A percentile compares a stretch with the other conserved stretches of the same genome.
These are phyloP conservation scores for Procambarus clarkii DNA, from an alignment of 1,140 invertebrate genomes.

Conservation along the genomic window DNA sequence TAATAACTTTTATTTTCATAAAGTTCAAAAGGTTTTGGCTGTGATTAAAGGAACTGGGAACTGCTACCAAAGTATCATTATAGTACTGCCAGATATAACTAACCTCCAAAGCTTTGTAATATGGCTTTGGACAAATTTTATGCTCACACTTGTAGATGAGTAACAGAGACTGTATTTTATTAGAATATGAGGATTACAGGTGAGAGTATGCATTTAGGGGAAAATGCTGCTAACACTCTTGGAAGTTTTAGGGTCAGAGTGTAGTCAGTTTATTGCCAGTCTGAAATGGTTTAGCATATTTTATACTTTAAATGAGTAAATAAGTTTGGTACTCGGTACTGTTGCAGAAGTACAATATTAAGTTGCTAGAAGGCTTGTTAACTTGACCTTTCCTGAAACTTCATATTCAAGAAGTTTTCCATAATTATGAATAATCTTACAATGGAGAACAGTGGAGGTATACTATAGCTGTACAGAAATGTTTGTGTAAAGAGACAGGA, in stretches of 20 bases:
- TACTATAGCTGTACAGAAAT: background rate
- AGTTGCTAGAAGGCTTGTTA: background rate
- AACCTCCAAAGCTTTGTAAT: background rate
- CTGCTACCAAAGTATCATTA: slow-evolving; percentile 6
- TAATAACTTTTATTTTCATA: background rate
- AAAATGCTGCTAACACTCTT: background rate
- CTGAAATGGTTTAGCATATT: background rate
- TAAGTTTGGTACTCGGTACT: background rate
- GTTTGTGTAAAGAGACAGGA: background rate
- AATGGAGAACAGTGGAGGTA: background rate
- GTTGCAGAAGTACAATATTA: background rate
- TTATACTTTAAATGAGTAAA: background rate
- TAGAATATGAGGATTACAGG: background rate
- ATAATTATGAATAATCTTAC: background rate
- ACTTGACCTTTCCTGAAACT: background rate
- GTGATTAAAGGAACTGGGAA: slow-evolving; percentile 28
- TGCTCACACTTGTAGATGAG: background rate
- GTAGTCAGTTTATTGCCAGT: background rate
- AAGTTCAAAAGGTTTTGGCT: background rate
- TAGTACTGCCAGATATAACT: background rate
- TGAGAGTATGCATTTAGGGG: background rate
- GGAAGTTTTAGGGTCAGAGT: background rate
- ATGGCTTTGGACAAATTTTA: background rate
- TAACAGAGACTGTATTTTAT: background rate
- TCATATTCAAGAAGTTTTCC: background rate